Evolutionary conservation across 2,888 invertebrate genomes (phyloP), one percentile per base, ranked within the genome.

Genomic region (Eupeodes latifasciatus): DNA sequence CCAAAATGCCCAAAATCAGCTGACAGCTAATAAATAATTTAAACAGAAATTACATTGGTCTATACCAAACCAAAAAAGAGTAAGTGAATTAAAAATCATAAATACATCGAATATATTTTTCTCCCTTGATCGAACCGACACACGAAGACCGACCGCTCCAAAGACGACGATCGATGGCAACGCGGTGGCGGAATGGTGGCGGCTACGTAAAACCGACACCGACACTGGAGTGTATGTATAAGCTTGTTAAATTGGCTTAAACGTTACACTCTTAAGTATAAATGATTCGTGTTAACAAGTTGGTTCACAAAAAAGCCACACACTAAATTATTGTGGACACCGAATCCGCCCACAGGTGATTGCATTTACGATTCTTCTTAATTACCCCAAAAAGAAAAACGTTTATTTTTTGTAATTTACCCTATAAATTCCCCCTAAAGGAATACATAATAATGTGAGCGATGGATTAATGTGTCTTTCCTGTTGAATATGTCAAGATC

Each of bases 401-500:
- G 36, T 62, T n/a, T 5, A 59, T 34, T 72, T 61, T 55, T 55
- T 34, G n/a, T 16, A 79, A 51, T 72, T 76, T 66, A 79, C 79
- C 51, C 36, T 69, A 69, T 69, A 57, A 57, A 72, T 72, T 59
- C 67, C 57, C 77, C 83, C 83, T 76, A 59, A 61, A 76, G 86
- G 79, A 83, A 47, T 59, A 44, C 49, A 6, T 44, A 10, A n/a
- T 5, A 51, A 4, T 27, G 6, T 27, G 47, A 16, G 14, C n/a
- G 47, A 59, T 19, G 76, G 69, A 83, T 79, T 75, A 86, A 86
- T 75, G 69, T 76, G 64, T 36, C 55, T 77, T 61, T 81, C 84
- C 80, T 57, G 66, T 11, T 72, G 76, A 88, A 88, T 77, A 77
- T 88, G 87, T 85, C 85, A 85, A 85, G 80, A 84, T 87, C 76